Evolutionary conservation across 1,140 invertebrate species (phyloP), one percentile per base, ranked within the genome.

Genomic region (Gerris buenoi): DNA sequence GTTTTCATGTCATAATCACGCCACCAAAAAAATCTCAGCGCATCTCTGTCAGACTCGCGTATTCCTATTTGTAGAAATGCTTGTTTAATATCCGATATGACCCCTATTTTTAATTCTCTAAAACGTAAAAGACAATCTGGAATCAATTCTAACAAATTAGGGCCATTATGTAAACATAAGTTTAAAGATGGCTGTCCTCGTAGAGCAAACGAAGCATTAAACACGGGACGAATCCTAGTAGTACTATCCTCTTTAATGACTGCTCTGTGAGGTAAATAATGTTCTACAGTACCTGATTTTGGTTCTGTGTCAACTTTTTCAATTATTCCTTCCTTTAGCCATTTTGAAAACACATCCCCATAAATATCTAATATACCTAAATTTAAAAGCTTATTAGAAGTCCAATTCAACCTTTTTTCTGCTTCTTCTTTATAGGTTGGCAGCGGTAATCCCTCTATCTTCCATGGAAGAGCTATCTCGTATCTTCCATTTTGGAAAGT

Each of bases 71-170:
- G 58, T 60, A 60, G 22, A 60, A 60, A 60, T 60, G 58, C 58
- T 22, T 60, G 10, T 15, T 15, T 25, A 60, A 60, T 60, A 60
- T 60, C 58, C 15, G 58, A 60, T 3, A 60, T 73, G 0, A 79
- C 71, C 22, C 72, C 23, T 22, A 60, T 60, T 25, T 60, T 22
- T 5, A 14, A 60, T 60, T 22, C 5, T 22, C 58, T 15, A 60
- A 60, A 60, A 22, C 23, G 3, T 15, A 25, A 22, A 15, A 60
- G 3, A 13, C 10, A 15, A 5, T 5, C 15, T 5, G 58, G 58
- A 22, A 60, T 60, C 5, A 5, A 3, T 14, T 5, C 58, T 22
- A 60, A 14, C 5, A 60, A 25, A 25, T 60, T 60, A 13, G 58
- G 58, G 5, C 58, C 58, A 5, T 15, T 25, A 14, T 60, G 10